phyloP scores from a whole-genome alignment of 2,888 invertebrate genomes.

The Aproaerema taeniolella region DNA sequence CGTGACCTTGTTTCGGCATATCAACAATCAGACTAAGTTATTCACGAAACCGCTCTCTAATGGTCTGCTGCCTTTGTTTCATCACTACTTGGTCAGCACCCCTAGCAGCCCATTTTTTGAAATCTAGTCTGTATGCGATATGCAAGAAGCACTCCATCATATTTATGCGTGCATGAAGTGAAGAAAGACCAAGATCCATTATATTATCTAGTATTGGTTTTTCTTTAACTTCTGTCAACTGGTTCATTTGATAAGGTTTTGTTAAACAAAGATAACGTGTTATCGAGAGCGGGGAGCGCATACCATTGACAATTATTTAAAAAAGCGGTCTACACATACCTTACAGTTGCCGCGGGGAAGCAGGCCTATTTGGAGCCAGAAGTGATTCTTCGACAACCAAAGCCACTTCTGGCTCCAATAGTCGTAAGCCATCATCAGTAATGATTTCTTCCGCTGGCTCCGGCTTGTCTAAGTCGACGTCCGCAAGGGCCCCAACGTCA shows the following conservation, averaged over 20 bases:
- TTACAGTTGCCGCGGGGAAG: no score
- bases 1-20: conserved; percentile 10
- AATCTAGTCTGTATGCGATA: conserved; percentile 16
- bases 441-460: neutral
- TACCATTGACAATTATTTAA: no score
- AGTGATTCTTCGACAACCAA: no score
- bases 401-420: neutral
- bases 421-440: neutral
- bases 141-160: conserved; percentile 19
- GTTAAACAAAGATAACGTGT: conserved; percentile 10
- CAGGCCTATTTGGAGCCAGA: no score
- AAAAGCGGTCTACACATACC: no score
- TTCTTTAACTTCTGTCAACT: neutral
- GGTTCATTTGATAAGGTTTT: conserved; percentile 14
- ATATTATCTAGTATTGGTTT: neutral
- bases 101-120: conserved; percentile 12
- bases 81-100: neutral
- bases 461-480: neutral
- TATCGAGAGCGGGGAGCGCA: no score
- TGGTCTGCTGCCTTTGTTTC: conserved; percentile 8
- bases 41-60: conserved; percentile 13
- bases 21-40: conserved; percentile 12
- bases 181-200: conserved; percentile 10
- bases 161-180: conserved; percentile 15
- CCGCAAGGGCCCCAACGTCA: neutral